Evolutionary conservation across 2,797 vertebrate species (phyloP), one percentile per base, ranked within the genome.

Genomic region (Hydrocynus forskahlii): DNA sequence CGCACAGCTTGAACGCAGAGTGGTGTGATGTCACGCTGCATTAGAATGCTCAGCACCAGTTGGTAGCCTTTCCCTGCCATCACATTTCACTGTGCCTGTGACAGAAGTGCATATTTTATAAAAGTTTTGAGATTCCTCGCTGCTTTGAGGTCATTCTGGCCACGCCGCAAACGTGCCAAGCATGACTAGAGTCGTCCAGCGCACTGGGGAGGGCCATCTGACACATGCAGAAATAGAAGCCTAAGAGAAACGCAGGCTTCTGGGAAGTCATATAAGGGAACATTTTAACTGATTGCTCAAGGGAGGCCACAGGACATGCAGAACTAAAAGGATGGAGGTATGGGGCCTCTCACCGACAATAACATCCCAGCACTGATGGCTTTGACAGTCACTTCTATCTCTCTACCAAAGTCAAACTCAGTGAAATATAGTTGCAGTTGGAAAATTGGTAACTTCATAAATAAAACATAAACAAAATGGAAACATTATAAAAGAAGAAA

Each of bases 1-100:
- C 78, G 81, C 88, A 83, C 88, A 89, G 88, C 88, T 82, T 88
- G 88, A 86, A 69, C 70, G 70, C 73, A 55, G 85, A 84, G 81
- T 78, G 81, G 83, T 87, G 87, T 71, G 67, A 89, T 88, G 76
- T 85, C 85, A 86, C 80, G 81, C 80, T 74, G 83, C 86, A 82
- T 86, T 84, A 85, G 84, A 83, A 88, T 85, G 80, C 76, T 87
- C 75, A 77, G 82, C 81, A 84, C 72, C 75, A 79, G 72, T 79
- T 85, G 81, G 83, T 71, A 83, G 67, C 80, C 81, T 78, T 81
- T 77, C 81, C 72, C 71, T 59, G 54, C 67, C 60, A 64, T 83
- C 80, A 85, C 62, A 80, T 83, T 76, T 84, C 80, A 59, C 38
- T 79, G 76, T 79, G 50, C 67, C 80, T 50, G 76, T 76, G 75